phyloP scores from a whole-genome alignment of 2,888 invertebrate species.

The Tanytarsus gracilentus region DNA sequence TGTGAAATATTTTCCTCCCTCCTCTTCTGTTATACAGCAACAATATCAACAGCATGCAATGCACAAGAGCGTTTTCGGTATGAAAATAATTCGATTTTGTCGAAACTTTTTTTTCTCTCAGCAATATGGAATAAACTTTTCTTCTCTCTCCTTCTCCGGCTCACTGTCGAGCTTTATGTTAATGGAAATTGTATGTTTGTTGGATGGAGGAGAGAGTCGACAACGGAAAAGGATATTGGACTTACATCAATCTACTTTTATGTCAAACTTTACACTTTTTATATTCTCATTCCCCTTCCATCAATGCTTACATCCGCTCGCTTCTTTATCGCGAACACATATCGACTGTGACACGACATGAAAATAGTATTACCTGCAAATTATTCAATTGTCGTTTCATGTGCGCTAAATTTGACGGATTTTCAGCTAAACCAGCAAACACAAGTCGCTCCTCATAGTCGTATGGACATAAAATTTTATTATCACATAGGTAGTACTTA shows the following conservation, averaged over 20 bases:
- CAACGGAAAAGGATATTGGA: conserved; percentile 24
- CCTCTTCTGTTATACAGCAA: conserved; percentile 6
- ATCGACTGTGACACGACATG: no score
- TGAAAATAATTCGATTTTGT: conserved; percentile 24
- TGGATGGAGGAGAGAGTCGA: neutral
- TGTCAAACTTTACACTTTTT: conserved; percentile 15
- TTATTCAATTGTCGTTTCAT: conserved; percentile 75
- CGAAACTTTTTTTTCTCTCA: conserved; percentile 7
- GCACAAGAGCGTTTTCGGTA: neutral
- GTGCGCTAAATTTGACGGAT: conserved; percentile 70
- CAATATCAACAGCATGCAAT: conserved; percentile 9
- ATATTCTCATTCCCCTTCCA: no score
- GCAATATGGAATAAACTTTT: neutral
- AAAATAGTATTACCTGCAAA: conserved; percentile 45
- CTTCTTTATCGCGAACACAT: no score
- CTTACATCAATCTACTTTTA: conserved; percentile 16
- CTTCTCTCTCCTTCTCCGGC: neutral
- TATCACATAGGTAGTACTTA: conserved; percentile 85
- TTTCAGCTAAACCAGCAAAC: conserved; percentile 80
- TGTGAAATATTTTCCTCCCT: no score
- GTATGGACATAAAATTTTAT: conserved; percentile 89
- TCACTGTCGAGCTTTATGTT: conserved; percentile 16
- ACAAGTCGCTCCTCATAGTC: conserved; percentile 88
- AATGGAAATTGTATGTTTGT: conserved; percentile 26
- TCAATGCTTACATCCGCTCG: no score